phyloP scores from a whole-genome alignment of 2,113 vertebrate genomes.

The Anguilla japonica region DNA sequence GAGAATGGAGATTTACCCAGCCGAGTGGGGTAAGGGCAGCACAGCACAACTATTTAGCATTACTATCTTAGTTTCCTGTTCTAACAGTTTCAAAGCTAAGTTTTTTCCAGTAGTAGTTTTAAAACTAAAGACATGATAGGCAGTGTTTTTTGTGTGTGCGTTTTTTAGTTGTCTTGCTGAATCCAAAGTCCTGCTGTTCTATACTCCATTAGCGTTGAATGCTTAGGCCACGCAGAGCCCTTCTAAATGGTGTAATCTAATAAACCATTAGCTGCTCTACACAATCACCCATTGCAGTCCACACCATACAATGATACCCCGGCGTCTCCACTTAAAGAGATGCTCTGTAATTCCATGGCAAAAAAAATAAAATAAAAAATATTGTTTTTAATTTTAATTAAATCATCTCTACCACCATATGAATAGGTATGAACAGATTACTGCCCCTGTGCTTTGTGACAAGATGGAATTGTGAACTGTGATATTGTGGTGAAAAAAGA shows the following conservation, averaged over 20 bases:
- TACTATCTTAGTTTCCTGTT: slow-evolving; percentile 18
- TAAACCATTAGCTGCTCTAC: not conserved
- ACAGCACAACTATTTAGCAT: not conserved
- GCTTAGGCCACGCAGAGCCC: not conserved
- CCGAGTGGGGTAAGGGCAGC: slow-evolving; percentile 2
- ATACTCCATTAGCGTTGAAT: not conserved
- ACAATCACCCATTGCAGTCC: not conserved
- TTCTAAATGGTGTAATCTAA: not conserved
- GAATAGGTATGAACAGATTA: not conserved
- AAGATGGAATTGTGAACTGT: slow-evolving; percentile 5
- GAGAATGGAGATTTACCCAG: slow-evolving; percentile 8
- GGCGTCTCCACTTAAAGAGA: slow-evolving; percentile 4
- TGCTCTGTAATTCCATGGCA: not conserved
- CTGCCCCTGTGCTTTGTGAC: slow-evolving; percentile 12
- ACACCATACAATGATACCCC: not conserved
- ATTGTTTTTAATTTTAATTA: too few relatives aligned
- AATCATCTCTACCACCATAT: not conserved
- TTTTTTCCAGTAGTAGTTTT: not conserved
- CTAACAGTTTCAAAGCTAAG: slow-evolving; percentile 36
- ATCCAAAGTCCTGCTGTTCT: not conserved
- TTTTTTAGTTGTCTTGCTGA: slow-evolving; percentile 1
- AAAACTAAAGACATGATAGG: not conserved
- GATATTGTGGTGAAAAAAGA: not conserved
- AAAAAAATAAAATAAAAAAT: too few relatives aligned
- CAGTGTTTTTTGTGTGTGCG: too few relatives aligned